Conservation (phyloP, 2,113 vertebrate genomes). For the Acanthisitta chloris region DNA sequence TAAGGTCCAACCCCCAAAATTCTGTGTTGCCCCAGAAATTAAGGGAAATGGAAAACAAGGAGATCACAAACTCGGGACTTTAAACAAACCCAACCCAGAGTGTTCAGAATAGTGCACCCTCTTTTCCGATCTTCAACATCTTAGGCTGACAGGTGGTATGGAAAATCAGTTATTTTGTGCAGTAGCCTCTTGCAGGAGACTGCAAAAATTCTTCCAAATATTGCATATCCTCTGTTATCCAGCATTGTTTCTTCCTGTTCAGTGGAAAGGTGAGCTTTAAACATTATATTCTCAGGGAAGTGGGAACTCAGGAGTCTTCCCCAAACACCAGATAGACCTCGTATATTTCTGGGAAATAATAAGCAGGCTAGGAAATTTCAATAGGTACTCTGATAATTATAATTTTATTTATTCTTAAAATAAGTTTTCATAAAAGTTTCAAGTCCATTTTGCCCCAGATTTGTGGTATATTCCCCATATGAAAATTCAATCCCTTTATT, state of each 20-base stretch:
- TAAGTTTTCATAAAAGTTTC: not conserved
- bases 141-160: not conserved
- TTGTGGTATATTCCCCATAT: not conserved
- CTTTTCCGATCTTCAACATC: not conserved
- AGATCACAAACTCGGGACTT: not conserved
- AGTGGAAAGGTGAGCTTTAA: not conserved
- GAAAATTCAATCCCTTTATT: not conserved
- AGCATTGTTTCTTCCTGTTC: not conserved
- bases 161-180: not conserved
- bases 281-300: not conserved
- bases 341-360: not conserved
- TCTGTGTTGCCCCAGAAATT: not conserved
- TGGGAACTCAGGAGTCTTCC: not conserved
- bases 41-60: not conserved
- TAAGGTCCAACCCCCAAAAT: too few relatives aligned
- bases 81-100: not conserved
- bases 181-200: not conserved
- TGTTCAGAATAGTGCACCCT: too few relatives aligned
- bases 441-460: not conserved
- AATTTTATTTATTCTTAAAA: not conserved
- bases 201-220: constrained; percentile 36
- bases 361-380: not conserved
- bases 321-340: not conserved
- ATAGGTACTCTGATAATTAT: not conserved
- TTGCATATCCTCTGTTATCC: not conserved